Evolutionary conservation across 2,797 vertebrate species (phyloP).

Genomic region (Acropternis orthonyx): DNA sequence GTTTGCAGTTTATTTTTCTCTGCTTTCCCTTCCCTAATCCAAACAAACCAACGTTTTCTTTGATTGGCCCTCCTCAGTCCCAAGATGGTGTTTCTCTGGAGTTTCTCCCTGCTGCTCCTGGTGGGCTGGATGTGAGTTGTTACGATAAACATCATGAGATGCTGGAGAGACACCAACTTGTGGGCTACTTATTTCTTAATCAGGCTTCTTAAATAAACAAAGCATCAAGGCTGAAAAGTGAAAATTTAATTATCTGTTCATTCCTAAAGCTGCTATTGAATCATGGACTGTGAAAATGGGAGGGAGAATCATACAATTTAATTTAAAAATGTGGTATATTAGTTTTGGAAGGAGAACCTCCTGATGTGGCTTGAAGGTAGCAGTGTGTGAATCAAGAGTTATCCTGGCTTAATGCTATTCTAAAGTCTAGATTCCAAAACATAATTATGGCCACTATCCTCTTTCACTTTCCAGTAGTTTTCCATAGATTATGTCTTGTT

Average conservation of each 20-base stretch:
- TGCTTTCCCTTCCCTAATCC: slow-evolving; percentile 10
- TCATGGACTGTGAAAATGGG: neutral
- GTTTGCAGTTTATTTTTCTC: slow-evolving; percentile 60
- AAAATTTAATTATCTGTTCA: slow-evolving; percentile 32
- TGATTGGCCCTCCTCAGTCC: neutral
- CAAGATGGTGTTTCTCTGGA: slow-evolving; percentile 28
- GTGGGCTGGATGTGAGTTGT: slow-evolving; percentile 6
- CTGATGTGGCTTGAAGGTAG: slow-evolving; percentile 13
- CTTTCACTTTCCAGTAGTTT: slow-evolving; percentile 3
- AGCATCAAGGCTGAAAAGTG: neutral
- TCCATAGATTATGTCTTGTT: slow-evolving; percentile 1
- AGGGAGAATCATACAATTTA: neutral
- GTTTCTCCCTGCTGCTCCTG: slow-evolving; percentile 9
- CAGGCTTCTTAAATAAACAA: neutral
- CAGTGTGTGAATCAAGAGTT: slow-evolving; percentile 17
- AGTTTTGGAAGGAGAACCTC: neutral
- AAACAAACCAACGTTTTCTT: slow-evolving; percentile 46
- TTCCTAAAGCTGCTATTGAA: neutral
- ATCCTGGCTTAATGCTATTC: neutral
- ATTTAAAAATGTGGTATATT: neutral
- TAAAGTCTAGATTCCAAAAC: neutral
- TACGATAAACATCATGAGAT: slow-evolving; percentile 24
- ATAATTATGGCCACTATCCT: neutral
- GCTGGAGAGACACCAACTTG: neutral
- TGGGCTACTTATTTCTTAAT: neutral